Percentiles rank a stretch among this genome's conserved stretches.
These are phyloP conservation scores for Sminthopsis crassicaudata DNA, from an alignment of 2,113 vertebrate species.

Conservation along the genomic window DNA sequence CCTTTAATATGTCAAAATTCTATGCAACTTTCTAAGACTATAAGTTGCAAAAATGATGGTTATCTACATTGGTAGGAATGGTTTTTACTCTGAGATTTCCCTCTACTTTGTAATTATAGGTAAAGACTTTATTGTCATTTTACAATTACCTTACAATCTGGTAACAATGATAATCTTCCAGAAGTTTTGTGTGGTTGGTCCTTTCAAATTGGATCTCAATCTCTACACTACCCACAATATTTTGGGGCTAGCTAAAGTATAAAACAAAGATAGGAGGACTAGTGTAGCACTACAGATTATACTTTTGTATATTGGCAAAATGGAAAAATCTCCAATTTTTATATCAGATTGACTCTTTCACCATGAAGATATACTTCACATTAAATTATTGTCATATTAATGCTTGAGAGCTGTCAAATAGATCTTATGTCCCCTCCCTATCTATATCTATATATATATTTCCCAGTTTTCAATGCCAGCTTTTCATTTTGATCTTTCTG, in stretches of 20 bases:
- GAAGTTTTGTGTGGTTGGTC: background rate
- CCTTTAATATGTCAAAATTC: background rate
- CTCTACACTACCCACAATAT: background rate
- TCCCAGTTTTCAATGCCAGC: constrained; percentile 24
- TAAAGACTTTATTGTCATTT: background rate
- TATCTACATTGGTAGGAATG: background rate
- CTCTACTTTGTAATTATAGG: background rate
- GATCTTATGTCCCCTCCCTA: background rate
- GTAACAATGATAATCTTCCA: background rate
- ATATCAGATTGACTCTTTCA: background rate
- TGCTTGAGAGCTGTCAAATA: background rate
- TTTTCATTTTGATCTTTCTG: background rate
- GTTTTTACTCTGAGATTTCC: background rate
- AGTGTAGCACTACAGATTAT: background rate
- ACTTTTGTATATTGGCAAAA: background rate
- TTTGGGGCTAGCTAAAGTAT: background rate
- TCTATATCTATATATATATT: background rate
- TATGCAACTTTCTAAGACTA: background rate
- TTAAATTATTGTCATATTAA: background rate
- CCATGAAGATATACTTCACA: background rate
- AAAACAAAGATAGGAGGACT: background rate
- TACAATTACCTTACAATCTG: background rate
- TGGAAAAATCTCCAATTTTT: background rate
- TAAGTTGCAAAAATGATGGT: background rate
- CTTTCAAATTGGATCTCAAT: background rate